Evolutionary conservation across 2,888 invertebrate genomes (phyloP).

Genomic region (Adelognathus sp.): DNA sequence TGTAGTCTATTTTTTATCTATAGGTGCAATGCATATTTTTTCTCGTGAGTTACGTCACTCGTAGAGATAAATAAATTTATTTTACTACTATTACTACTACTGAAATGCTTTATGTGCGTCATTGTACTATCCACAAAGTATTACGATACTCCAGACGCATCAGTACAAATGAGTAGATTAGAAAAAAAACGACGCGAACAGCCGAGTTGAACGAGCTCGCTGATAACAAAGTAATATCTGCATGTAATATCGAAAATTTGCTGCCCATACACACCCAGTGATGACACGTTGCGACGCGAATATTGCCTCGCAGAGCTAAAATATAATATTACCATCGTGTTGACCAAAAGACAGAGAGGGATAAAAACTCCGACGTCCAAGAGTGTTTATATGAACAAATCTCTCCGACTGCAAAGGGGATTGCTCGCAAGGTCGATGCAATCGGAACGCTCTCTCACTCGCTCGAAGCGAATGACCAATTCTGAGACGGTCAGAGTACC

Average conservation of each 20-base stretch:
- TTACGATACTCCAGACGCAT: no score
- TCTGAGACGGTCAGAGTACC: conserved; percentile 60
- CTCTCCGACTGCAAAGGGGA: no score
- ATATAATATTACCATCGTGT: conserved; percentile 5
- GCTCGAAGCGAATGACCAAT: conserved; percentile 25
- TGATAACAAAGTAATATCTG: neutral
- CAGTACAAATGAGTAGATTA: no score
- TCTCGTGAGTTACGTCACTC: no score
- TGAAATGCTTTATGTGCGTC: no score
- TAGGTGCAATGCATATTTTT: no score
- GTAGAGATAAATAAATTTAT: no score
- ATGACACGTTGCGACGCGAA: neutral
- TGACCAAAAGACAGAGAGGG: neutral
- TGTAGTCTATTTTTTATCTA: no score
- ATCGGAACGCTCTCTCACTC: conserved; percentile 23
- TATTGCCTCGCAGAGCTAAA: conserved; percentile 4
- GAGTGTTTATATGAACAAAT: neutral
- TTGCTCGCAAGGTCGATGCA: conserved; percentile 30
- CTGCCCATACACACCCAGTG: neutral
- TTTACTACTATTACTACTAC: no score
- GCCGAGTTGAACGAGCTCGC: conserved; percentile 24
- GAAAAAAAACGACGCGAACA: conserved; percentile 1
- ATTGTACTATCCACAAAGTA: no score
- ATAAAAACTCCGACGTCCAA: conserved; percentile 6
- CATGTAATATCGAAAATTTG: neutral